Evolutionary conservation across 92 coral and sea anemone species (phyloP).

Genomic region (Desmophyllum pertusum): DNA sequence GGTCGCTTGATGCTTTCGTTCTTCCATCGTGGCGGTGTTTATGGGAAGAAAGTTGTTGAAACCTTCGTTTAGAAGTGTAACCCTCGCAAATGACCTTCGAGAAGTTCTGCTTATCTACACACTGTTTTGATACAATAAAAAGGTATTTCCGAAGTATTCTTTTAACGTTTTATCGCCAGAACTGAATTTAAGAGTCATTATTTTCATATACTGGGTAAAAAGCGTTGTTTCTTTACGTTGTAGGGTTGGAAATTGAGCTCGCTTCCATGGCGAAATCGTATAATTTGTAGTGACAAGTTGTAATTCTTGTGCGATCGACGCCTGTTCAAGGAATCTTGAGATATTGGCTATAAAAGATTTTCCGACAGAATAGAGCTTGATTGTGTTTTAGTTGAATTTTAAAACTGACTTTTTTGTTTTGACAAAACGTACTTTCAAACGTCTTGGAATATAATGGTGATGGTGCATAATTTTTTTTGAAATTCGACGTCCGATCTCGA

Average conservation of each 20-base stretch:
- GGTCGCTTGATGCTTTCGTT: neutral
- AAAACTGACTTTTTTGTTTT: neutral
- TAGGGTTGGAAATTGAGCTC: neutral
- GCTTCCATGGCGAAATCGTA: neutral
- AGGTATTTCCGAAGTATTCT: constrained; percentile 19
- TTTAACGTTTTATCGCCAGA: neutral
- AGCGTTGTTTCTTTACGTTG: neutral
- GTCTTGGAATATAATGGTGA: neutral
- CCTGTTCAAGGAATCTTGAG: constrained; percentile 13
- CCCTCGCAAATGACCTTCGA: constrained; percentile 10
- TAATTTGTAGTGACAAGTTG: neutral
- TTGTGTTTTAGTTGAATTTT: neutral
- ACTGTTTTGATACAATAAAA: constrained; percentile 25
- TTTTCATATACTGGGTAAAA: neutral
- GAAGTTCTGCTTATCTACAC: constrained; percentile 1
- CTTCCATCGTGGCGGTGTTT: neutral
- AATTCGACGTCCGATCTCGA: neutral
- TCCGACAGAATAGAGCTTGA: neutral
- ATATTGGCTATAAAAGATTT: constrained; percentile 18
- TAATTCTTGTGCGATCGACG: constrained; percentile 8
- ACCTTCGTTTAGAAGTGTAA: neutral
- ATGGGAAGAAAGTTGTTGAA: neutral
- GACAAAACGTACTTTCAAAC: neutral
- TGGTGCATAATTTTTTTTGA: neutral
- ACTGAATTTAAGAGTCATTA: neutral